Evolutionary conservation across 2,797 vertebrate species (phyloP).

Genomic region (Dendrocincla fuliginosa): DNA sequence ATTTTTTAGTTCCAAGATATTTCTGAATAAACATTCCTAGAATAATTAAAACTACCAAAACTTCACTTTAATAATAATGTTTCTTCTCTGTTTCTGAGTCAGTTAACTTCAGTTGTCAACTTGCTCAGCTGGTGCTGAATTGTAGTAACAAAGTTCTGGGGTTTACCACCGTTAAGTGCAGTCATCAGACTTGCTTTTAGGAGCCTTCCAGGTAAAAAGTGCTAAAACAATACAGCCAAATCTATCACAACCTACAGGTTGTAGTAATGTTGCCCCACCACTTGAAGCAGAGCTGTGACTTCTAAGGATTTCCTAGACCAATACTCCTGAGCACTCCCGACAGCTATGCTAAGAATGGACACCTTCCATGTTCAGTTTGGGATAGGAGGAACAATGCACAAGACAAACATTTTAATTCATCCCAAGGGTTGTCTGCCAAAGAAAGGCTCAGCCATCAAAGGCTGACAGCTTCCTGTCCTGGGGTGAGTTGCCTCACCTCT

Average conservation of each 20-base stretch:
- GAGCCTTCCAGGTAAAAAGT: background rate
- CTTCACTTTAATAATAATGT: background rate
- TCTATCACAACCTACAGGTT: background rate
- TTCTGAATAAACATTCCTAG: background rate
- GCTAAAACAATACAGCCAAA: background rate
- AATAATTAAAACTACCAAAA: background rate
- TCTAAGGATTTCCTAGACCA: background rate
- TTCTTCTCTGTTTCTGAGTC: background rate
- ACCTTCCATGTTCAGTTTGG: background rate
- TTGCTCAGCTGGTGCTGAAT: background rate
- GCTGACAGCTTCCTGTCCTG: background rate
- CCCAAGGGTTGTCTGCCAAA: background rate
- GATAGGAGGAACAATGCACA: background rate
- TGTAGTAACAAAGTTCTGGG: background rate
- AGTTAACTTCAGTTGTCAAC: background rate
- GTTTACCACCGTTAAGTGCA: background rate
- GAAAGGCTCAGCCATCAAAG: background rate
- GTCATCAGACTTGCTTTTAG: background rate
- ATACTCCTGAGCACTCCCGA: background rate
- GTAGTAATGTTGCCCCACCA: background rate
- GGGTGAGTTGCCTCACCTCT: background rate
- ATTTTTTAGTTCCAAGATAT: background rate
- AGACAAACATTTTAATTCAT: background rate
- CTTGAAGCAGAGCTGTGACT: background rate
- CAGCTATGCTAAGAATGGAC: background rate